Base-by-base conservation (phyloP, 2,113 vertebrate species). In the Oxygymnocypris stewartii region DNA sequence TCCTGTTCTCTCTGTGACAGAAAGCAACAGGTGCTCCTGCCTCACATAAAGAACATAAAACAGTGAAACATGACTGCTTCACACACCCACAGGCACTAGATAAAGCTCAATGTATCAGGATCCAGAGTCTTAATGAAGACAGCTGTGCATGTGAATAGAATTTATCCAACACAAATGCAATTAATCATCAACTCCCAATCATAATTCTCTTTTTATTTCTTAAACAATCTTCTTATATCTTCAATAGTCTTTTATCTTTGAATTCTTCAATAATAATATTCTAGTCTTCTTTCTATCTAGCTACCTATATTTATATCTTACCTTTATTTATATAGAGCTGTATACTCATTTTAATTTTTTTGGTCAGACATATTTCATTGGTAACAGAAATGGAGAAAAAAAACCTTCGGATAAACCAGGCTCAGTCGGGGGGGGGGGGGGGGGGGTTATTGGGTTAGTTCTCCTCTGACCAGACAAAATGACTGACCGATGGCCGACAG, bases 81-180 rank as follows among this genome's bases (percentile, higher is more conserved):
- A 4, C 59, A 79, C 73, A 42, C 54, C n/a, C 83, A 84, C 71
- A 77, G 67, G 18, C 74, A 51, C 59, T 23, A 49, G n/a, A 65
- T 69, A 31, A 31, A 14, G 65, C 63, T 61, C 42, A 44, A 13
- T 25, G n/a, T 42, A 28, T 79, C 77, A 79, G 77, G 49, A 51
- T 31, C 54, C 42, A 75, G 35, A 44, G 89, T 77, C 85, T 75
- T 44, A 75, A 75, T 47, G 18, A 40, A 87, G 90, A 91, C 93
- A 93, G 92, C 92, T 93, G 93, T 57, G 49, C 49, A 35, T 59
- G 54, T 59, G 20, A 59, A 59, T 9, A 59, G 54, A 23, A 1
- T 61, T n/a, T 61, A 61, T 61, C 20, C 57, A 59, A 59, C 20
- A 61, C 57, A 61, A 61, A 61, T 10, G 8, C 20, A 61, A 10